Conservation (phyloP, 2,888 invertebrate genomes). For the Osmoderma eremita region DNA sequence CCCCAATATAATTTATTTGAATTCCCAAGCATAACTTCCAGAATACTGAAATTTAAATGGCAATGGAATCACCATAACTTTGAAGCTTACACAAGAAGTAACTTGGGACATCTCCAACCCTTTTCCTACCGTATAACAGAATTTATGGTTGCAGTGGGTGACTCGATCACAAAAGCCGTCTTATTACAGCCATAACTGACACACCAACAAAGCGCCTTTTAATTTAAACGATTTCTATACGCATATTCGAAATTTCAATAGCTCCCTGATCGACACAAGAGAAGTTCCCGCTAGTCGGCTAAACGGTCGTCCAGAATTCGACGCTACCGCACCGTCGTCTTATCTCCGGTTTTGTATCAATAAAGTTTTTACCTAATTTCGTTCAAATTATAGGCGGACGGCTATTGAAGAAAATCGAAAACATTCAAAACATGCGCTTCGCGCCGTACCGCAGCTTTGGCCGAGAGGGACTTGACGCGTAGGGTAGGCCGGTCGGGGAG, state of each 20-base stretch:
- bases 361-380: conserved; percentile 41
- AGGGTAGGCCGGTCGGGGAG: neutral
- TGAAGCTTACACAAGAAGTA: conserved; percentile 18
- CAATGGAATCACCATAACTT: conserved; percentile 4
- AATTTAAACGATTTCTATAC: conserved; percentile 39
- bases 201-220: conserved; percentile 35
- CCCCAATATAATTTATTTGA: neutral
- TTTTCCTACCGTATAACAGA: conserved; percentile 18
- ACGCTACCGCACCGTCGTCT: conserved; percentile 35
- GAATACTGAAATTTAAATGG: conserved; percentile 2
- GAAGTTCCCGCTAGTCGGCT: neutral
- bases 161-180: conserved; percentile 33
- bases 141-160: conserved; percentile 28
- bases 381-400: conserved; percentile 30
- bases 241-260: conserved; percentile 36
- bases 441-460: neutral
- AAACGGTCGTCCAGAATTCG: conserved; percentile 15
- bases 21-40: neutral
- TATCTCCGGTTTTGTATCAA: conserved; percentile 35
- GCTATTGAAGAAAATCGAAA: conserved; percentile 33
- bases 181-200: conserved; percentile 41
- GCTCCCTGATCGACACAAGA: conserved; percentile 22
- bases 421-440: conserved; percentile 23
- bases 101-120: conserved; percentile 5
- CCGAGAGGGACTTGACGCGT: conserved; percentile 3